Conservation (phyloP, 2,797 vertebrate species). For the Sardinella longiceps region DNA sequence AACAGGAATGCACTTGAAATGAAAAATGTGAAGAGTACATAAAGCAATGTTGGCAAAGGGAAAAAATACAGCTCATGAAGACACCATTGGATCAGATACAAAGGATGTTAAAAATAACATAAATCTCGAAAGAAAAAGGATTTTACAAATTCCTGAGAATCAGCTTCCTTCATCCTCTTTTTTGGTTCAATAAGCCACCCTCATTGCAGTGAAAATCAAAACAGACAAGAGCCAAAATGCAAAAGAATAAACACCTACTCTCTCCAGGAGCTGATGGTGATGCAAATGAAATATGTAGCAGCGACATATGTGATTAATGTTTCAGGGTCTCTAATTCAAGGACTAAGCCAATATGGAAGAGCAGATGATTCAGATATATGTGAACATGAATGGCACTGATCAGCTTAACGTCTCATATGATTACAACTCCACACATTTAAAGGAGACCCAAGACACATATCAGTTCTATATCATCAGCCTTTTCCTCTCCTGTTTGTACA, state of each 20-base stretch:
- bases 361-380: slow-evolving; percentile 72
- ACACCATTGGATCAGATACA: slow-evolving; percentile 40
- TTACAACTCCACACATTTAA: slow-evolving; percentile 69
- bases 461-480: slow-evolving; percentile 87
- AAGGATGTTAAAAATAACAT: slow-evolving; percentile 61
- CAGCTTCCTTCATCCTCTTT: slow-evolving; percentile 50
- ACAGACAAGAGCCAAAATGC: slow-evolving; percentile 61
- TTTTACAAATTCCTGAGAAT: slow-evolving; percentile 55
- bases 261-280: slow-evolving; percentile 54
- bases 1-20: slow-evolving; percentile 62
- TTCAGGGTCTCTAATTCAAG: slow-evolving; percentile 55
- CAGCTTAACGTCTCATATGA: slow-evolving; percentile 73
- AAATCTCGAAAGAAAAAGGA: slow-evolving; percentile 54
- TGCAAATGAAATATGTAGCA: slow-evolving; percentile 69
- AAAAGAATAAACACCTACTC: slow-evolving; percentile 60
- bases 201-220: slow-evolving; percentile 42
- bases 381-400: slow-evolving; percentile 78
- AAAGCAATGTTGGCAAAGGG: slow-evolving; percentile 64
- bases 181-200: slow-evolving; percentile 43
- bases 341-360: slow-evolving; percentile 79
- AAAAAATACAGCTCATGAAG: slow-evolving; percentile 63
- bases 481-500: slow-evolving; percentile 94
- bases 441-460: slow-evolving; percentile 69
- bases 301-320: slow-evolving; percentile 57
- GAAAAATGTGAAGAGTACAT: slow-evolving; percentile 57